phyloP scores from a whole-genome alignment of 2,113 vertebrate genomes.

The Merops nubicus region DNA sequence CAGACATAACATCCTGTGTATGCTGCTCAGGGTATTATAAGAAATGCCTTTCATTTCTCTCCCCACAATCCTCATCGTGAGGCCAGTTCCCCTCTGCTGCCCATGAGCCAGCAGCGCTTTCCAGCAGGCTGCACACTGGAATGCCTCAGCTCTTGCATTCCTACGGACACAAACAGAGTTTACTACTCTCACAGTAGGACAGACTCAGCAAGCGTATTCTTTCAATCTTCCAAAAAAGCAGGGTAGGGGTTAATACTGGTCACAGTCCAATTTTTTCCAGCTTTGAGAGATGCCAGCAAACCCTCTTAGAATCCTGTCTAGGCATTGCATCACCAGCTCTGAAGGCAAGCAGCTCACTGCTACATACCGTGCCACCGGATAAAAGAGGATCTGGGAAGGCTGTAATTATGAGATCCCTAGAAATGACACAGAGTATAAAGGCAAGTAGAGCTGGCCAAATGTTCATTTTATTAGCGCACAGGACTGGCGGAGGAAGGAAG shows the following conservation, averaged over 20 bases:
- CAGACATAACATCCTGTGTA: conserved; percentile 62
- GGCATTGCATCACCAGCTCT: not conserved
- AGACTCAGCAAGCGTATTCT: not conserved
- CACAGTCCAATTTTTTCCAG: not conserved
- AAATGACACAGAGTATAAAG: not conserved
- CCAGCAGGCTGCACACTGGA: conserved; percentile 18
- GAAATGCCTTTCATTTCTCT: conserved; percentile 57
- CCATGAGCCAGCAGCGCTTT: conserved; percentile 6
- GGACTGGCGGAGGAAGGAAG: not conserved
- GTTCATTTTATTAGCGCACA: not conserved
- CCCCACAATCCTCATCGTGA: not conserved
- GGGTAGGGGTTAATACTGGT: not conserved
- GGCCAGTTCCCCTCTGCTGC: conserved; percentile 34
- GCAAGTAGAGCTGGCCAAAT: not conserved
- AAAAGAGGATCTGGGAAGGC: not conserved
- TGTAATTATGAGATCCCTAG: not conserved
- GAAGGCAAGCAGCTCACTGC: not conserved
- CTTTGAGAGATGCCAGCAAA: not conserved
- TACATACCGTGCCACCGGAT: accelerated
- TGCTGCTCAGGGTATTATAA: conserved; percentile 52
- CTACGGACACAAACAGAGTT: not conserved
- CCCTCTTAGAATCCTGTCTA: not conserved
- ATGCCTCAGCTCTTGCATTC: not conserved
- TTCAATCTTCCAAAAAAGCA: not conserved
- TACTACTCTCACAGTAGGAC: not conserved